These are phyloP conservation scores for Drosophila kuntzei DNA, from an alignment of 2,888 invertebrate species.

Conservation along the genomic window DNA sequence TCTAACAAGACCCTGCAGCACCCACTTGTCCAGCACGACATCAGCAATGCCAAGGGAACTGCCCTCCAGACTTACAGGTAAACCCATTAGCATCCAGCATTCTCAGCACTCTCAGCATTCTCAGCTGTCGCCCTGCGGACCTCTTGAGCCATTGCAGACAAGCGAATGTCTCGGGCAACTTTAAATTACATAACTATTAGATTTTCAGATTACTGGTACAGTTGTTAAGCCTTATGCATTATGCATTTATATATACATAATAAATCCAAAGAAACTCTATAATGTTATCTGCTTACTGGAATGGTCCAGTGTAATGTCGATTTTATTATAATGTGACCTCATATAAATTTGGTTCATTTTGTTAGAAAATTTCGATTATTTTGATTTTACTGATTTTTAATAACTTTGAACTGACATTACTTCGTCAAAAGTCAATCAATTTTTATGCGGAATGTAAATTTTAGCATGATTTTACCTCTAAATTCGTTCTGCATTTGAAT, in stretches of 20 bases:
- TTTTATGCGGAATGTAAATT: no score
- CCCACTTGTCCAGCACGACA: constrained; percentile 21
- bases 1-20: constrained; percentile 38
- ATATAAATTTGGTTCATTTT: no score
- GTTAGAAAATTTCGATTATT: no score
- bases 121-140: constrained; percentile 2
- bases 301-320: no score
- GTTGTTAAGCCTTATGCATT: background rate
- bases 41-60: constrained; percentile 44
- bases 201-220: background rate
- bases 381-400: no score
- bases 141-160: constrained; percentile 19
- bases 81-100: constrained; percentile 37
- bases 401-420: no score
- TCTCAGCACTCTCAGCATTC: constrained; percentile 9
- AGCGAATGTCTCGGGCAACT: background rate
- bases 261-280: no score
- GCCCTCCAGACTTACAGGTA: constrained; percentile 10
- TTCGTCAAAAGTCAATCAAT: no score
- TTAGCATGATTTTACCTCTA: no score
- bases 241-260: background rate
- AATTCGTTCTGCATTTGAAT: no score
- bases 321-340: no score
- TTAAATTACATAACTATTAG: background rate
- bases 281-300: no score